phyloP scores from a whole-genome alignment of 2,113 vertebrate species.

The Pyxicephalus adspersus region DNA sequence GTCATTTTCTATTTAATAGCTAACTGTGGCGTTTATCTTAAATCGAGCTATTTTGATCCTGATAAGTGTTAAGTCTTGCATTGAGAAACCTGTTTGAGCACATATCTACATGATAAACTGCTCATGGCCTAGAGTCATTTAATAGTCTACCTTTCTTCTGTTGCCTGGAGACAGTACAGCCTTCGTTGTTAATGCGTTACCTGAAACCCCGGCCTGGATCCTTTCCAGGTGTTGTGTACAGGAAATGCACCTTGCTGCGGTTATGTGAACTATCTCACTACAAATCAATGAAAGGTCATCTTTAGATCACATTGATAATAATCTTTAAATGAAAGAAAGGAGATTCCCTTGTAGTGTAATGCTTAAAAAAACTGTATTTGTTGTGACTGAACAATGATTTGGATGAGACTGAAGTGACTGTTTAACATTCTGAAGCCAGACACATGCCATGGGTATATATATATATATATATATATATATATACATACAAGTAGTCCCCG shows the following conservation, averaged over 20 bases:
- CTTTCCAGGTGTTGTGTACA: slow-evolving; percentile 57
- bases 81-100: slow-evolving; percentile 49
- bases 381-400: neutral
- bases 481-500: too few relatives aligned
- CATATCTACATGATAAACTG: slow-evolving; percentile 42
- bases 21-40: neutral
- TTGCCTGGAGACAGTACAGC: slow-evolving; percentile 58
- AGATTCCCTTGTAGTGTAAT: neutral
- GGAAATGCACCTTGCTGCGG: slow-evolving; percentile 33
- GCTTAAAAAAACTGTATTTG: neutral
- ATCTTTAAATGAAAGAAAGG: slow-evolving; percentile 1
- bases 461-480: too few relatives aligned
- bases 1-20: neutral
- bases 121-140: slow-evolving; percentile 29
- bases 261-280: slow-evolving; percentile 21
- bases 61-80: neutral
- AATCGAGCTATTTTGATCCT: neutral
- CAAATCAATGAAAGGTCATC: neutral
- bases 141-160: neutral
- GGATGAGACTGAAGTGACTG: too few relatives aligned
- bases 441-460: too few relatives aligned
- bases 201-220: slow-evolving; percentile 48
- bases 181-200: slow-evolving; percentile 50
- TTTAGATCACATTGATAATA: slow-evolving; percentile 5
- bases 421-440: too few relatives aligned